Conservation (phyloP, 2,888 invertebrate species). For the Timema cristinae region DNA sequence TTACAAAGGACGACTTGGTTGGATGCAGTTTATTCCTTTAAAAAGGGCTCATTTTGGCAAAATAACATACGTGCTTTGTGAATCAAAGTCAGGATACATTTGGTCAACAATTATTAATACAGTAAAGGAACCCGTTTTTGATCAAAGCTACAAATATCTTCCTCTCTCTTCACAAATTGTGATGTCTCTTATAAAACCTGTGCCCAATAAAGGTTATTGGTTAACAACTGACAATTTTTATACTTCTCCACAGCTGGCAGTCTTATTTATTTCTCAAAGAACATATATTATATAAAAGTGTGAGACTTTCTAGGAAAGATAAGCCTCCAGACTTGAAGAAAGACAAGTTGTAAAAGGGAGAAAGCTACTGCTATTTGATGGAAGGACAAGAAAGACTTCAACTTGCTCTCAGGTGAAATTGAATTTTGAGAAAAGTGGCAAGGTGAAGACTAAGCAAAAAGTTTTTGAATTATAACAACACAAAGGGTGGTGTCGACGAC, state of each 20-base stretch:
- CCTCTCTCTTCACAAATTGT: background rate
- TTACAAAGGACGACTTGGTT: too few relatives aligned
- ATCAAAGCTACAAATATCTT: background rate
- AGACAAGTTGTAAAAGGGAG: background rate
- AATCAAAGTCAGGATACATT: slow-evolving; percentile 13
- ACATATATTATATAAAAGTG: background rate
- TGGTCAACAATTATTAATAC: background rate
- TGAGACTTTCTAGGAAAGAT: slow-evolving; percentile 3
- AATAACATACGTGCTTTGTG: slow-evolving; percentile 3
- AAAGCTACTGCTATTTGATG: background rate
- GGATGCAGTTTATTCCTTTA: too few relatives aligned
- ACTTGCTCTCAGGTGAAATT: slow-evolving; percentile 7
- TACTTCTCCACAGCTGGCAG: background rate
- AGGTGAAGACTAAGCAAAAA: too few relatives aligned
- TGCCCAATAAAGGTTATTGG: background rate
- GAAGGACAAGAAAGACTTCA: background rate
- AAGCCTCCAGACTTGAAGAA: background rate
- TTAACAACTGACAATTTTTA: slow-evolving; percentile 11
- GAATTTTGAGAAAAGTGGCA: background rate
- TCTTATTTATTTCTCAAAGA: background rate
- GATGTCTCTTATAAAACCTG: too few relatives aligned
- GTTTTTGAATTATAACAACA: background rate
- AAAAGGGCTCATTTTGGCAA: background rate
- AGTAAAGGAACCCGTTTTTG: too few relatives aligned
- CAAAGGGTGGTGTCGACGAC: background rate